A percentile compares a stretch with the other conserved stretches of the same genome.
phyloP scores from a whole-genome alignment of 2,113 vertebrate genomes.

The Scortum barcoo region DNA sequence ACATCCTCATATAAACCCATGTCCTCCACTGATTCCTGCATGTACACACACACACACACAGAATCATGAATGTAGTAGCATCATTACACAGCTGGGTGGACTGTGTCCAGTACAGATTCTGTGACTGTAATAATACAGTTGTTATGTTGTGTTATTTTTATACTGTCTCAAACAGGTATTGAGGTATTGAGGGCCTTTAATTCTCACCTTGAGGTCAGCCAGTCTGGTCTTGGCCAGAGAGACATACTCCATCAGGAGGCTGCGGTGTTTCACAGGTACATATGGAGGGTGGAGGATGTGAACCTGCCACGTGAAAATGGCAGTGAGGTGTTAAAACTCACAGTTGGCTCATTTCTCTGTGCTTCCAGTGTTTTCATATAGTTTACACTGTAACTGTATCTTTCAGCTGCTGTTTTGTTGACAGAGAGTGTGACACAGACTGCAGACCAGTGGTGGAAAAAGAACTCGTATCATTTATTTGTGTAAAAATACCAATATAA shows the following conservation, averaged over 20 bases:
- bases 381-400: background rate
- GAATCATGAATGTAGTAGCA: background rate
- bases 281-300: slow-evolving; percentile 92
- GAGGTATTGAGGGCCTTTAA: background rate
- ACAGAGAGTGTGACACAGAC: too few relatives aligned
- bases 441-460: too few relatives aligned
- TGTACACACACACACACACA: background rate
- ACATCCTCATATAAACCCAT: slow-evolving; percentile 93
- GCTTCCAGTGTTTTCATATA: background rate
- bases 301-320: slow-evolving; percentile 79
- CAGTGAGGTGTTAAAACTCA: background rate
- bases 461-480: too few relatives aligned
- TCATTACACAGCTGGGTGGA: background rate
- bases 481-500: too few relatives aligned
- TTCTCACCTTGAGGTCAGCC: slow-evolving; percentile 89
- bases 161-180: background rate
- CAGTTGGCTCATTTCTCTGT: background rate
- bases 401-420: background rate
- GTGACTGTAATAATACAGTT: too few relatives aligned
- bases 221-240: slow-evolving; percentile 91
- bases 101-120: background rate
- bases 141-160: background rate
- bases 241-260: slow-evolving; percentile 90
- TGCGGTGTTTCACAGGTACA: slow-evolving; percentile 87
- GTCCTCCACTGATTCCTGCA: slow-evolving; percentile 91